Percentiles rank a stretch among this genome's conserved stretches.
These are phyloP conservation scores for Salvator merianae DNA, from an alignment of 2,113 vertebrate genomes.

Conservation along the genomic window DNA sequence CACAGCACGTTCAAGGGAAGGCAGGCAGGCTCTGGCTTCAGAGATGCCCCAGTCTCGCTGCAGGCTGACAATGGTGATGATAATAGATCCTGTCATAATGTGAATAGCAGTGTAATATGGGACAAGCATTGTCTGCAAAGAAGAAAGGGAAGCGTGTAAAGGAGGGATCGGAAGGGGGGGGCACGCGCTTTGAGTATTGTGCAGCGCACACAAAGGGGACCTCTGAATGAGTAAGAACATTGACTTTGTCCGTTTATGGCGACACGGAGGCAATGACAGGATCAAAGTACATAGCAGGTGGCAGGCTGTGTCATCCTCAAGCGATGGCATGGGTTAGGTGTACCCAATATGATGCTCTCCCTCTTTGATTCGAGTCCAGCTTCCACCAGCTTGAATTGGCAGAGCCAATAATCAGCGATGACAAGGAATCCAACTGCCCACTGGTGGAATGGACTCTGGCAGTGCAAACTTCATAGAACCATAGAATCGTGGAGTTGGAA, in stretches of 20 bases:
- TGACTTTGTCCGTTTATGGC: background rate
- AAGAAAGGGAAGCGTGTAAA: background rate
- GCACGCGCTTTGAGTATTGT: background rate
- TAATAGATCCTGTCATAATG: background rate
- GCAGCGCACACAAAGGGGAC: background rate
- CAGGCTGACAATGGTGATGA: slow-evolving; percentile 2
- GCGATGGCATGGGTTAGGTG: too few relatives aligned
- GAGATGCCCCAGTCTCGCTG: background rate
- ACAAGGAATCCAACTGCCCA: too few relatives aligned
- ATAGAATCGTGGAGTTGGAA: too few relatives aligned
- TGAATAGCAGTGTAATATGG: background rate
- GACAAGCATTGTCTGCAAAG: background rate
- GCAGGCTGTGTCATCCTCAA: too few relatives aligned
- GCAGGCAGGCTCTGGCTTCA: background rate
- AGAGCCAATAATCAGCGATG: too few relatives aligned
- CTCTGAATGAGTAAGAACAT: too few relatives aligned
- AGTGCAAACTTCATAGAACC: too few relatives aligned
- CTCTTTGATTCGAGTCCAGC: too few relatives aligned
- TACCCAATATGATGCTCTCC: too few relatives aligned
- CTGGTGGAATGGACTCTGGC: too few relatives aligned
- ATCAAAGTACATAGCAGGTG: background rate
- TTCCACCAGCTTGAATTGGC: too few relatives aligned
- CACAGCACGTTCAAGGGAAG: background rate
- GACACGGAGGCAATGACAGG: background rate
- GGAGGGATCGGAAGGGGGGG: background rate